These are phyloP conservation scores for Saccostrea glomerata DNA, from an alignment of 1,140 invertebrate species.

Conservation along the genomic window DNA sequence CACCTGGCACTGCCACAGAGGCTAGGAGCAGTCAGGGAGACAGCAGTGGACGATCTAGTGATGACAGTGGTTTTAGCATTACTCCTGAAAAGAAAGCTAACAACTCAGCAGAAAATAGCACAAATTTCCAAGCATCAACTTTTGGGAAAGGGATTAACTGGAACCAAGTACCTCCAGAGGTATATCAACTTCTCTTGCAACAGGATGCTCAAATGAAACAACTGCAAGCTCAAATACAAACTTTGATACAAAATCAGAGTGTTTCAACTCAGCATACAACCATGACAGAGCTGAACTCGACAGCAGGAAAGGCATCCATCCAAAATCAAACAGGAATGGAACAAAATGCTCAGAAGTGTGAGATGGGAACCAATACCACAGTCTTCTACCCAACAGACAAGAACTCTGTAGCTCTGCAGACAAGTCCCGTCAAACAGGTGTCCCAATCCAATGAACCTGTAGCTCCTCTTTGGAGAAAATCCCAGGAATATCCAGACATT, in stretches of 20 bases:
- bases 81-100: conserved; percentile 68
- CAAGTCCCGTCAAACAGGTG: conserved; percentile 62
- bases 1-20: neutral
- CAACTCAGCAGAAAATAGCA: neutral
- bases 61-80: conserved; percentile 74
- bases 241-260: conserved; percentile 65
- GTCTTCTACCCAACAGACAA: conserved; percentile 41
- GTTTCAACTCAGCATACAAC: conserved; percentile 49
- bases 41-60: conserved; percentile 68
- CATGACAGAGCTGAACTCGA: conserved; percentile 51
- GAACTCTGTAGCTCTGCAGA: conserved; percentile 64
- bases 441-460: conserved; percentile 9
- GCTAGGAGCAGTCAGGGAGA: conserved; percentile 49
- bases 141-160: conserved; percentile 62
- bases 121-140: conserved; percentile 36
- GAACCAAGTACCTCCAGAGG: conserved; percentile 70
- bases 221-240: conserved; percentile 73
- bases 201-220: conserved; percentile 74
- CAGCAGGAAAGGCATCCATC: conserved; percentile 38
- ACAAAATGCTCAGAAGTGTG: conserved; percentile 62
- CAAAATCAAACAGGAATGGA: neutral
- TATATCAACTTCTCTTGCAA: conserved; percentile 71
- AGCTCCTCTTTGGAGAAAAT: neutral
- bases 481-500: neutral
- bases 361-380: conserved; percentile 70